Percentiles rank a stretch among this genome's conserved stretches.
Conservation (phyloP, 2,888 invertebrate genomes). For the Atrina japonica region DNA sequence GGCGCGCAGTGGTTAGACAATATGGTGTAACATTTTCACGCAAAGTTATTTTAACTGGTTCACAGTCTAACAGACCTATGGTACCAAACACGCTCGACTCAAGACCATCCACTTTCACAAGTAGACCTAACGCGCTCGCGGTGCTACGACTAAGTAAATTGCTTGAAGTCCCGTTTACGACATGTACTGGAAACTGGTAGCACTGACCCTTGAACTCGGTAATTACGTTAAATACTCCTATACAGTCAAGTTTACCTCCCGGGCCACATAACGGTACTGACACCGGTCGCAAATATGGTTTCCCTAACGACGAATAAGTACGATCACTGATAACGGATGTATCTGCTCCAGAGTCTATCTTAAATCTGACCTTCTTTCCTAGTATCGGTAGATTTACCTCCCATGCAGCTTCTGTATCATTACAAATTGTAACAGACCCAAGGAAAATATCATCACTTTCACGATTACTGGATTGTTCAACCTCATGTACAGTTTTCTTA, state of each 20-base stretch:
- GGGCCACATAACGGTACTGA: slow-evolving; percentile 6
- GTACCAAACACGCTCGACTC: slow-evolving; percentile 18
- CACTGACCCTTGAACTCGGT: slow-evolving; percentile 1
- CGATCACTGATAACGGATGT: slow-evolving; percentile 6
- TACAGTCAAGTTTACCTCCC: slow-evolving; percentile 16
- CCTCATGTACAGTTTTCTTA: not conserved
- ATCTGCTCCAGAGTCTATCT: slow-evolving; percentile 38
- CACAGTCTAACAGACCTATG: slow-evolving; percentile 29
- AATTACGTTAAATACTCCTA: slow-evolving; percentile 16
- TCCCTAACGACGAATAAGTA: not conserved
- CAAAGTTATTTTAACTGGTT: slow-evolving; percentile 33
- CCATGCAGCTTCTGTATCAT: slow-evolving; percentile 20
- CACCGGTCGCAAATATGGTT: slow-evolving; percentile 8
- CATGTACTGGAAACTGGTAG: slow-evolving; percentile 14
- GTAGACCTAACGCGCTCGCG: slow-evolving; percentile 9
- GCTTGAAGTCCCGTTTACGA: slow-evolving; percentile 9
- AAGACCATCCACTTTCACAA: slow-evolving; percentile 1
- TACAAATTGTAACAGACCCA: slow-evolving; percentile 1
- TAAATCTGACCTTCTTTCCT: slow-evolving; percentile 25
- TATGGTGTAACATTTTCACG: slow-evolving; percentile 16
- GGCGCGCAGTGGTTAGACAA: slow-evolving; percentile 12
- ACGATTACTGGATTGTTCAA: no score
- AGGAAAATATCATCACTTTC: slow-evolving; percentile 7
- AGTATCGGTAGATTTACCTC: slow-evolving; percentile 20
- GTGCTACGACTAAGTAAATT: not conserved